Percentiles rank a stretch among this genome's conserved stretches.
These are phyloP conservation scores for Actinostola sp. DNA, from an alignment of 92 coral and sea anemone species.

Conservation along the genomic window DNA sequence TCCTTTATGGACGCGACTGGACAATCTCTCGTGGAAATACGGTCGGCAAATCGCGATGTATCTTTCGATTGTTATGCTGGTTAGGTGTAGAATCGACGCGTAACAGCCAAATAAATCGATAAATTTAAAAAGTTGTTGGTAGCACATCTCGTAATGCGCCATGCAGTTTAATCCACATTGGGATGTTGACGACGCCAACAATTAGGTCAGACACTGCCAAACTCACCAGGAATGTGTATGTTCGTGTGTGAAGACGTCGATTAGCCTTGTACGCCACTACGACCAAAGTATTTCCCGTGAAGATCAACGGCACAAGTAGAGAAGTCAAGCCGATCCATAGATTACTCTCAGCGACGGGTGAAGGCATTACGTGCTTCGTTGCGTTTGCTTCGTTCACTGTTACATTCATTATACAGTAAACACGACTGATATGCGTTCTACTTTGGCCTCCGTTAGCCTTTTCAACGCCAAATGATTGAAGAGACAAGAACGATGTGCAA, in stretches of 20 bases:
- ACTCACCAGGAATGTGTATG: slow-evolving; percentile 68
- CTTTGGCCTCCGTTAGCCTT: too few relatives aligned
- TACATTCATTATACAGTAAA: too few relatives aligned
- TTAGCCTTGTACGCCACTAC: slow-evolving; percentile 54
- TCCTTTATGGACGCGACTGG: slow-evolving; percentile 35
- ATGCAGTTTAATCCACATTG: slow-evolving; percentile 61
- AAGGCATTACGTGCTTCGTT: background rate
- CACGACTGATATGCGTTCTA: too few relatives aligned
- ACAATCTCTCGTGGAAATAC: slow-evolving; percentile 41
- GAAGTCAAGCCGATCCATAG: slow-evolving; percentile 10
- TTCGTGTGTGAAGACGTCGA: slow-evolving; percentile 59
- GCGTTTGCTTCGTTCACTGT: background rate
- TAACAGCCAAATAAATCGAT: slow-evolving; percentile 48
- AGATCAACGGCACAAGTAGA: slow-evolving; percentile 43
- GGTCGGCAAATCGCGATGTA: slow-evolving; percentile 59
- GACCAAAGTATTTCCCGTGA: slow-evolving; percentile 65
- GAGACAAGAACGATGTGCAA: too few relatives aligned
- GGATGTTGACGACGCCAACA: slow-evolving; percentile 65
- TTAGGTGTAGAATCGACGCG: slow-evolving; percentile 56
- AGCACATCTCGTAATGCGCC: slow-evolving; percentile 21
- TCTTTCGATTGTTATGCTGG: slow-evolving; percentile 56
- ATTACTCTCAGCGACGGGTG: background rate
- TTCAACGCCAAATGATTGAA: too few relatives aligned
- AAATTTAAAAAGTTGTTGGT: slow-evolving; percentile 30
- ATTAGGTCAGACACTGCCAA: slow-evolving; percentile 74